These are phyloP conservation scores for Nysson spinosus DNA, from an alignment of 2,888 invertebrate genomes.

Conservation along the genomic window DNA sequence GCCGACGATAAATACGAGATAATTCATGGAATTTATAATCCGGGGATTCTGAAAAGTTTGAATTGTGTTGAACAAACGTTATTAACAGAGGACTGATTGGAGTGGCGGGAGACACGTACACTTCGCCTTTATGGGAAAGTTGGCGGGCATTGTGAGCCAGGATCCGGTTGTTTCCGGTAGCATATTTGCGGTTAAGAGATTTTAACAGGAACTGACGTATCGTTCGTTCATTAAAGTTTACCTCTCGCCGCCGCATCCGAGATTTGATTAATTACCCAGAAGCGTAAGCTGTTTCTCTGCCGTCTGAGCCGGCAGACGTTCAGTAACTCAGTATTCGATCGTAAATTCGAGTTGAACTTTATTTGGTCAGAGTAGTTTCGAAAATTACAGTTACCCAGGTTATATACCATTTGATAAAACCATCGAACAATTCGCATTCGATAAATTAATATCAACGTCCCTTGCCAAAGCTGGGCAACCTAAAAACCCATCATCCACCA, in stretches of 20 bases:
- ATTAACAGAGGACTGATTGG: too few species aligned
- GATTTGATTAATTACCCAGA: constrained; percentile 60
- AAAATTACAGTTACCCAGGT: constrained; percentile 31
- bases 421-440: constrained; percentile 10
- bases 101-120: constrained; percentile 9
- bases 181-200: constrained; percentile 56
- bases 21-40: too few species aligned
- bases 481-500: too few species aligned
- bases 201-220: constrained; percentile 48
- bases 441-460: constrained; percentile 25
- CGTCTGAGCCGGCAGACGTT: constrained; percentile 32
- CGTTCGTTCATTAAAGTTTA: constrained; percentile 61
- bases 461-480: too few species aligned
- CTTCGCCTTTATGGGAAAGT: constrained; percentile 17
- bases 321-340: constrained; percentile 51
- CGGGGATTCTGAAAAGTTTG: too few species aligned
- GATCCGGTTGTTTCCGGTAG: constrained; percentile 34
- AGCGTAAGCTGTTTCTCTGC: constrained; percentile 52
- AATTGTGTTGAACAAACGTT: too few species aligned
- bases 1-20: too few species aligned
- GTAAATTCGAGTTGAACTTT: constrained; percentile 51
- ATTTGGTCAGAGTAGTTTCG: constrained; percentile 38
- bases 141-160: constrained; percentile 27
- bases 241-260: constrained; percentile 42
- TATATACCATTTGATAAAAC: constrained; percentile 10